Base-by-base conservation (phyloP, 2,888 invertebrate species). In the Agrochola lychnidis region DNA sequence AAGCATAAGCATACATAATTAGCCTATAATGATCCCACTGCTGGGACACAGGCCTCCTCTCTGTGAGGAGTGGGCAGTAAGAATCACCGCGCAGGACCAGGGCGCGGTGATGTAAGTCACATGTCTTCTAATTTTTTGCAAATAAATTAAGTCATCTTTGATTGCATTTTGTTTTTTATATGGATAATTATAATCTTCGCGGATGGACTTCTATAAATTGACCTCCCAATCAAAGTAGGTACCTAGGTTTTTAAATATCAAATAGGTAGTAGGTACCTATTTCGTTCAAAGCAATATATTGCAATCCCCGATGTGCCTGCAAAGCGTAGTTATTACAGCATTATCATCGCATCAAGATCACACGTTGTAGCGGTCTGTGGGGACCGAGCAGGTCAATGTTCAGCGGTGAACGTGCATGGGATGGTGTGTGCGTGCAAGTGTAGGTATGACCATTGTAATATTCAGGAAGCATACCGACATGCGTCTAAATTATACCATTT, bases 291-390 rank as follows among this genome's bases (percentile, higher is more conserved):
- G 25, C 62, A 77, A 77, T 77, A 77, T 56, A 62, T 76, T 64
- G 40, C 30, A 73, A 57, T 82, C 16, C 40, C 57, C 36, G 40
- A 68, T 68, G 62, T 45, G 45, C 71, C 25, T 61, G 51, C 63
- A 76, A 68, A 71, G 45, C 45, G 57, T 68, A 42, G 69, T 77
- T 81, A 81, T 67, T 82, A 72, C 57, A 72, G 63, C 42, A 67
- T 79, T 76, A 81, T 82, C 69, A 67, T 82, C 51, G 48, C 66
- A 72, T 82, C 57, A 70, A 82, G 71, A 82, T 81, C 77, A 70
- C 82, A 82, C 59, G 68, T 57, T 77, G 53, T 57, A 48, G 70
- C 63, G 61, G 69, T 61, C 77, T 66, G 48, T 57, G 51, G 82
- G 82, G 81, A 66, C 64, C 45, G 79, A 51, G 51, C 57, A 68